Percentiles rank a stretch among this genome's conserved stretches.
These are phyloP conservation scores for Glaucomys volans DNA, from an alignment of 2,113 vertebrate species.

Conservation along the genomic window DNA sequence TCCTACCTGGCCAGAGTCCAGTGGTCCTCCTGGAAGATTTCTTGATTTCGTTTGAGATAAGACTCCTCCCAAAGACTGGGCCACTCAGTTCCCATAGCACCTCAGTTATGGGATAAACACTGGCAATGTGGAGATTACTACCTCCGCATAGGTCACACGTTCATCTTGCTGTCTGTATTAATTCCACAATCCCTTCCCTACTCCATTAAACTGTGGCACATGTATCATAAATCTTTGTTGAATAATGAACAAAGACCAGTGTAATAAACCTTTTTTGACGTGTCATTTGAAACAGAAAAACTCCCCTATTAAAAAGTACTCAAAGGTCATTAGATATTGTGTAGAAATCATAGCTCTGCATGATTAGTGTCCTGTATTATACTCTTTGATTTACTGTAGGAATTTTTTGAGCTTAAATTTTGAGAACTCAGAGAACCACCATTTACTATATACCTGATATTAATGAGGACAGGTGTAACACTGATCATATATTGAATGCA, in stretches of 20 bases:
- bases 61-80: background rate
- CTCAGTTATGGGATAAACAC: background rate
- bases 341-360: background rate
- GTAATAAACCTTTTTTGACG: background rate
- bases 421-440: background rate
- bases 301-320: background rate
- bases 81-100: background rate
- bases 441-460: background rate
- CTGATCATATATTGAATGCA: background rate
- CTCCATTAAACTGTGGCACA: background rate
- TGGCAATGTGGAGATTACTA: background rate
- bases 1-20: background rate
- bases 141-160: background rate
- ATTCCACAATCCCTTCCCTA: background rate
- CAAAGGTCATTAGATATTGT: background rate
- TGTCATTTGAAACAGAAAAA: slow-evolving; percentile 1
- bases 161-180: background rate
- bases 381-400: background rate
- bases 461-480: background rate
- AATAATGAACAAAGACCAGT: background rate
- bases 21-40: slow-evolving; percentile 10
- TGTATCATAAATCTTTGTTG: slow-evolving; percentile 7
- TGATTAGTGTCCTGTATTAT: background rate
- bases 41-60: background rate
- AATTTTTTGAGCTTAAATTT: background rate